Evolutionary conservation across 2,113 vertebrate genomes (phyloP).

Genomic region (Peromyscus leucopus): DNA sequence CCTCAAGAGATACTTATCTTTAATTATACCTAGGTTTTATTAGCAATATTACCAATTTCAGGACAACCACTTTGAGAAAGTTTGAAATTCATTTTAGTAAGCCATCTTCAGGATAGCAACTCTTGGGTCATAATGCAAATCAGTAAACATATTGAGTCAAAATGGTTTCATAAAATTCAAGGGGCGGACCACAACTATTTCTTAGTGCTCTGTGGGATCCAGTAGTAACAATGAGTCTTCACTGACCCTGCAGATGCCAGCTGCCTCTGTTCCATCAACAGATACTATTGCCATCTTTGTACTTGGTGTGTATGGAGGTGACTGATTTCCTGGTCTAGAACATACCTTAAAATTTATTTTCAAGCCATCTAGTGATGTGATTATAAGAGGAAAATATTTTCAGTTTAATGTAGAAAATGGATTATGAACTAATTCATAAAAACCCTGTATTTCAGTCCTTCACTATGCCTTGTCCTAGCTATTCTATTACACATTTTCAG

Average conservation of each 20-base stretch:
- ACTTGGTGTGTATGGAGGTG: background rate
- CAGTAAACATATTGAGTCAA: background rate
- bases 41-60: background rate
- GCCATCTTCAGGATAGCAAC: background rate
- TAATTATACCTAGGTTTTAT: background rate
- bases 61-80: background rate
- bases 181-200: background rate
- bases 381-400: conserved; percentile 12
- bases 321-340: background rate
- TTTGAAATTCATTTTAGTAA: background rate
- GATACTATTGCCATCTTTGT: background rate
- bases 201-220: background rate
- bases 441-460: background rate
- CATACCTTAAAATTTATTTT: conserved; percentile 39
- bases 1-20: conserved; percentile 8
- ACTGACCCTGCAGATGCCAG: background rate
- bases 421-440: conserved; percentile 58
- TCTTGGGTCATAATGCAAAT: background rate
- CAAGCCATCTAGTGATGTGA: conserved; percentile 28
- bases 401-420: conserved; percentile 61
- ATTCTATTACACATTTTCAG: conserved; percentile 11
- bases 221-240: background rate
- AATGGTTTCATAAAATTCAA: background rate
- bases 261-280: background rate
- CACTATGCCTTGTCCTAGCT: conserved; percentile 1